Conservation (phyloP, 1,140 invertebrate genomes). For the Caenorhabditis remanei region DNA sequence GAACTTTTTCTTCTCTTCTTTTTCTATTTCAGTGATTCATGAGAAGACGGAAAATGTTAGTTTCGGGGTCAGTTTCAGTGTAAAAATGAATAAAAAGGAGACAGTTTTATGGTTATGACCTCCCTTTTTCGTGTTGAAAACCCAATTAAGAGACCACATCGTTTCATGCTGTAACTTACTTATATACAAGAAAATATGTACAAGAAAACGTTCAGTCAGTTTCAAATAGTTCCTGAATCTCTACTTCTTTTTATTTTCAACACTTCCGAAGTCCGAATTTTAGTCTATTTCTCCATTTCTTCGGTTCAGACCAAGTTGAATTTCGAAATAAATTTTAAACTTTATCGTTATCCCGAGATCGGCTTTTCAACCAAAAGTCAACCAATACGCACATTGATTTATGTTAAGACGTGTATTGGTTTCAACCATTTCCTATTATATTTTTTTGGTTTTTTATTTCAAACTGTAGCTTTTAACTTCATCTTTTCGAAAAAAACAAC, state of each 20-base stretch:
- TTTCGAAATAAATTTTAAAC: too few species aligned
- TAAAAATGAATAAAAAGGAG: conserved; percentile 5
- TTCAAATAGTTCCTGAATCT: background rate
- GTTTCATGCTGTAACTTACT: background rate
- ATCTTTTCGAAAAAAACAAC: background rate
- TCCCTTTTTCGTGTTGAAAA: background rate
- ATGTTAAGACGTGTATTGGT: too few species aligned
- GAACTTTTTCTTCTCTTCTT: conserved; percentile 4
- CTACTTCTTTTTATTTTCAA: too few species aligned
- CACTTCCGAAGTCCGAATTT: too few species aligned
- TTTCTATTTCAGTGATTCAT: background rate
- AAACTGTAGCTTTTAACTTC: too few species aligned
- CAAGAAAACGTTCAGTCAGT: background rate
- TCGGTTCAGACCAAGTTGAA: too few species aligned
- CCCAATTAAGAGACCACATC: background rate
- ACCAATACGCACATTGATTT: too few species aligned
- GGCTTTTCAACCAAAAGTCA: too few species aligned
- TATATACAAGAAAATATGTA: background rate
- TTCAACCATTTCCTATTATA: background rate
- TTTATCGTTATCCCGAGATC: too few species aligned
- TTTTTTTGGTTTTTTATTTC: background rate
- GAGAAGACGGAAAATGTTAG: background rate
- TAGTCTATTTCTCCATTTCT: too few species aligned
- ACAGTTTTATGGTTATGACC: conserved; percentile 51
- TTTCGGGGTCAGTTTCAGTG: conserved; percentile 52